Evolutionary conservation across 2,113 vertebrate species (phyloP).

Genomic region (Ceyx melanurus): DNA sequence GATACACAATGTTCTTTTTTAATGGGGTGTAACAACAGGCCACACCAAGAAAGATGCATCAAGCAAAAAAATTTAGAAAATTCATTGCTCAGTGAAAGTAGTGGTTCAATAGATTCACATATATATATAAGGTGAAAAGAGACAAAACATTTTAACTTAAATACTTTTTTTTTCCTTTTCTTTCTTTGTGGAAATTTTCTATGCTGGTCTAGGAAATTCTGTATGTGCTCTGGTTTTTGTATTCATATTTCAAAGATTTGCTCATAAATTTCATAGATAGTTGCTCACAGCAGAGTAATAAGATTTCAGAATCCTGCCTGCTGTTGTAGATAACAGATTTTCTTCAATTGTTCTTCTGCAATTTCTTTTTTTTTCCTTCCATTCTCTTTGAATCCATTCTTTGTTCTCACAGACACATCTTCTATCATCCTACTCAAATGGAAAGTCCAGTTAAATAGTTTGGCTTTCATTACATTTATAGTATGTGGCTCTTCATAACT

Average conservation of each 20-base stretch:
- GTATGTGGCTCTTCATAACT: neutral
- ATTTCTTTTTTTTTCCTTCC: neutral
- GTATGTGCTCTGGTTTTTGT: neutral
- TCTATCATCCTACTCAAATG: neutral
- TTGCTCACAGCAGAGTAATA: neutral
- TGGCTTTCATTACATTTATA: constrained; percentile 3
- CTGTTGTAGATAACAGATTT: neutral
- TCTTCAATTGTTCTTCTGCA: neutral
- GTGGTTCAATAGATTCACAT: neutral
- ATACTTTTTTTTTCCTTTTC: neutral
- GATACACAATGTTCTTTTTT: neutral
- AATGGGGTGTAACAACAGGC: constrained; percentile 29
- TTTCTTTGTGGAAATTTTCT: neutral
- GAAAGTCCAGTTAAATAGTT: neutral
- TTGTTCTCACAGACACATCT: constrained; percentile 9
- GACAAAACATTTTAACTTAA: neutral
- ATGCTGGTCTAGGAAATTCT: neutral
- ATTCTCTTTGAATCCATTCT: neutral
- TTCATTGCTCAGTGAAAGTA: neutral
- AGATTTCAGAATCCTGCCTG: neutral
- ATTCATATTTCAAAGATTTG: neutral
- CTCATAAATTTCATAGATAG: neutral
- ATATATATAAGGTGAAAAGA: neutral
- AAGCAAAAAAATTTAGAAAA: neutral
- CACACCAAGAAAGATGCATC: neutral